Evolutionary conservation across 2,888 invertebrate species (phyloP), one percentile per base, ranked within the genome.

Genomic region (Nemurella pictetii): DNA sequence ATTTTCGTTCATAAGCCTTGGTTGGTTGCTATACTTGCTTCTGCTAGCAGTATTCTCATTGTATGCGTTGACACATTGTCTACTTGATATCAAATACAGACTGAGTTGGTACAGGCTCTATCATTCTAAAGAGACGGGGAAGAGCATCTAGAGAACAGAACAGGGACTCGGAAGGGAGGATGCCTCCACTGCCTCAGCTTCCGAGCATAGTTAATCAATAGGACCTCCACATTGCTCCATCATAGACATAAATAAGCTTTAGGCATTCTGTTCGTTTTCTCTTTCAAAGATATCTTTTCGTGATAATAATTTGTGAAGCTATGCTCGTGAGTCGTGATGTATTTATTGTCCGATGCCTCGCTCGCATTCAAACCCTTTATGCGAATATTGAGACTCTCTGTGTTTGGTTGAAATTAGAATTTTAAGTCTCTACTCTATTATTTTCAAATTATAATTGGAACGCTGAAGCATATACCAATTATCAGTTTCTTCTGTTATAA

Each of bases 41-140:
- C n/a, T n/a, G n/a, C n/a, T n/a, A 81, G 36, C 32, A 36, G 35
- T 30, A n/a, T n/a, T n/a, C 32, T 81, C 80, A 81, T 81, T 81
- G 80, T 81, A n/a, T 26, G 7, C 30, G 80, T 81, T 81, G 80
- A 81, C 80, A 81, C 80, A 81, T 81, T 81, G 80, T 81, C 35
- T 26, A 35, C 35, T 35, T 81, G 80, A n/a, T 35, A 81, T 81
- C 80, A 35, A 35, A 26, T 81, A 35, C 80, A 81, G 80, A 35
- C 80, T 26, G 7, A 81, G 36, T 55, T 55, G 55, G 55, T 12
- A 20, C 55, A 20, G 5, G 15, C 55, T 15, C 55, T 20, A 55
- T 55, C 55, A 20, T 55, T 55, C 55, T 20, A n/a, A n/a, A n/a
- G n/a, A n/a, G n/a, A 32, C 32, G 32, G 32, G 9, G 32, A 32